Conservation (phyloP, 2,888 invertebrate species). For the Strigamia maritima region DNA sequence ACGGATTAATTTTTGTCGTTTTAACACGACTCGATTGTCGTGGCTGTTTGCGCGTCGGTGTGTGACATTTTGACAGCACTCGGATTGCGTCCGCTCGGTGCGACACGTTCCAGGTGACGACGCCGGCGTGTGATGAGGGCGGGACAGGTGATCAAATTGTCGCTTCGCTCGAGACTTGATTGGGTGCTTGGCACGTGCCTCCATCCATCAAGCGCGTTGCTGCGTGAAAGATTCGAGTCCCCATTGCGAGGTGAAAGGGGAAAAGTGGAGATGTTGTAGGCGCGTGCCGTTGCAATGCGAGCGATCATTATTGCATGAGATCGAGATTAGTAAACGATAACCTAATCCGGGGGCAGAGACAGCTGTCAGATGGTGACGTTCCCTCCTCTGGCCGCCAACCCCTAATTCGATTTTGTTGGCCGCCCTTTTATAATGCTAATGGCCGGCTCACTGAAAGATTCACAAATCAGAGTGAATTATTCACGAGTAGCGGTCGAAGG, state of each 20-base stretch:
- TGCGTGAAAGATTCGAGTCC: constrained; percentile 29
- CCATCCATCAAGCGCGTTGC: constrained; percentile 26
- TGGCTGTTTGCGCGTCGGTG: constrained; percentile 31
- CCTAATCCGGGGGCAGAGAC: constrained; percentile 35
- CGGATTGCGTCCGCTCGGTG: constrained; percentile 31
- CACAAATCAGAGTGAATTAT: constrained; percentile 40
- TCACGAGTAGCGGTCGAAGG: constrained; percentile 34
- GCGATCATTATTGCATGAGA: constrained; percentile 38
- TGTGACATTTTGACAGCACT: constrained; percentile 34
- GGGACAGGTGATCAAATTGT: constrained; percentile 34
- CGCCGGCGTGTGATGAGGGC: constrained; percentile 32
- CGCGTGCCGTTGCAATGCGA: constrained; percentile 27
- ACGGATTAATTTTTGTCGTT: constrained; percentile 27
- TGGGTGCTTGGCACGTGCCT: constrained; percentile 34
- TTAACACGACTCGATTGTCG: constrained; percentile 11
- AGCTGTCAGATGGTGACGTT: constrained; percentile 38
- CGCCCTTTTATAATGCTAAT: constrained; percentile 40
- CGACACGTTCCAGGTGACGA: constrained; percentile 34
- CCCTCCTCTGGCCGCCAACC: constrained; percentile 1
- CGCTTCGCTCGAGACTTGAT: constrained; percentile 34
- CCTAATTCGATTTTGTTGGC: constrained; percentile 38
- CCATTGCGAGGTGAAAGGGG: constrained; percentile 31
- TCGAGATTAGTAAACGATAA: constrained; percentile 39
- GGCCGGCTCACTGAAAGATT: constrained; percentile 38
- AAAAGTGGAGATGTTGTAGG: constrained; percentile 8